These are phyloP conservation scores for Drosophila kanekoi DNA, from an alignment of 2,888 invertebrate species.

Conservation along the genomic window DNA sequence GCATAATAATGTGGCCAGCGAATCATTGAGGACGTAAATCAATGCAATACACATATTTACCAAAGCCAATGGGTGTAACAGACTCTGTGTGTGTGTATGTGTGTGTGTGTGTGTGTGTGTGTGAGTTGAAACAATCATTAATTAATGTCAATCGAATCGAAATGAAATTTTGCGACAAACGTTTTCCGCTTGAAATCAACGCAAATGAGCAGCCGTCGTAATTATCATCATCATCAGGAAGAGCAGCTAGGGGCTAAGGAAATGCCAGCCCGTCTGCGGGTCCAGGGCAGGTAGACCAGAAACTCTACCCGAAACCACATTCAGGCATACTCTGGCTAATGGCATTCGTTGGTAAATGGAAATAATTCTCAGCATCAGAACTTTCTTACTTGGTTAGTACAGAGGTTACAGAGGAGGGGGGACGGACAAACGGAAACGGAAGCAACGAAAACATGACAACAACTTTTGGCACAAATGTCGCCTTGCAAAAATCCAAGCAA, in stretches of 20 bases:
- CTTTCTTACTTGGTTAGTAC: conserved; percentile 33
- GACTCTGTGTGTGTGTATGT: neutral
- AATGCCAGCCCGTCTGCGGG: conserved; percentile 43
- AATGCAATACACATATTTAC: conserved; percentile 56
- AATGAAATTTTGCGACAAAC: conserved; percentile 78
- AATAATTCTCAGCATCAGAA: conserved; percentile 33
- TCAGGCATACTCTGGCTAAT: conserved; percentile 24
- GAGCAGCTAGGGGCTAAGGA: conserved; percentile 22
- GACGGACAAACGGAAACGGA: conserved; percentile 54
- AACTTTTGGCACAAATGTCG: conserved; percentile 60
- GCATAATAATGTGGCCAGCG: conserved; percentile 72
- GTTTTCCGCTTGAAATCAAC: conserved; percentile 76
- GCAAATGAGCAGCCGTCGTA: conserved; percentile 64
- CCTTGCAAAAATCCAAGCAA: conserved; percentile 61
- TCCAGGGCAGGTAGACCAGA: conserved; percentile 41
- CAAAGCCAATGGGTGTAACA: conserved; percentile 9
- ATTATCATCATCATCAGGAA: conserved; percentile 21
- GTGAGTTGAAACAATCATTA: conserved; percentile 76
- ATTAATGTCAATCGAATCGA: conserved; percentile 79
- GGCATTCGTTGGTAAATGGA: conserved; percentile 44
- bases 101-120: conserved; percentile 43
- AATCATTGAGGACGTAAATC: conserved; percentile 71
- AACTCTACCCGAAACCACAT: conserved; percentile 2
- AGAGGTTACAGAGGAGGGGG: neutral
- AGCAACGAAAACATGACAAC: conserved; percentile 53